phyloP scores from a whole-genome alignment of 2,888 invertebrate species.

The Anorthoa munda region DNA sequence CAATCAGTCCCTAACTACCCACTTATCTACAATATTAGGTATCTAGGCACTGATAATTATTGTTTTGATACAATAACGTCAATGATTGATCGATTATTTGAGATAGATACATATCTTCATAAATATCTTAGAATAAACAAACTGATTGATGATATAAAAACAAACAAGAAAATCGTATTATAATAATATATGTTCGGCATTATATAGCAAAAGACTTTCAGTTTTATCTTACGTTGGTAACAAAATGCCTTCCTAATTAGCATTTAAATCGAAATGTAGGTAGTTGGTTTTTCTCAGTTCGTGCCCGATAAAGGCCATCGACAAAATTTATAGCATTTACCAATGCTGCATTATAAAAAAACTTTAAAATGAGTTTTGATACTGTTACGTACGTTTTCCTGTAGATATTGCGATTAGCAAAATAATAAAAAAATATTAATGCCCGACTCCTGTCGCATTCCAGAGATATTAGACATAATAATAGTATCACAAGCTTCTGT shows the following conservation, averaged over 20 bases:
- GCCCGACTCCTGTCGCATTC: not conserved
- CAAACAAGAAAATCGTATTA: conserved; percentile 18
- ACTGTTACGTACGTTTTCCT: not conserved
- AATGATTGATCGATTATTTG: not conserved
- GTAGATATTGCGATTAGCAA: not conserved
- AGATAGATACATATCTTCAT: not conserved
- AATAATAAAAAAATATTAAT: not conserved
- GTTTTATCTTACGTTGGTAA: not conserved
- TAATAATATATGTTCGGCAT: conserved; percentile 8
- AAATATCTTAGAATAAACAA: not conserved
- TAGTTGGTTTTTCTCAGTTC: not conserved
- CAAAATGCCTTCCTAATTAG: not conserved
- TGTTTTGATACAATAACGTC: not conserved
- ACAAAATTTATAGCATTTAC: not conserved
- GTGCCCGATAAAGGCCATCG: not conserved
- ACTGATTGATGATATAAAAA: not conserved
- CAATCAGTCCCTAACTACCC: not conserved
- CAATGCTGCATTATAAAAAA: no score
- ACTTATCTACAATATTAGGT: not conserved
- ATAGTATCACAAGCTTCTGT: not conserved
- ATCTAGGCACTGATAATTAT: not conserved
- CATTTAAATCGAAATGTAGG: not conserved
- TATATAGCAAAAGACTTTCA: not conserved
- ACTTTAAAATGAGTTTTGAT: not conserved
- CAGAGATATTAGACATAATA: not conserved